Evolutionary conservation across 2,797 vertebrate genomes (phyloP), one percentile per base, ranked within the genome.

Genomic region (Gambusia yucatana): DNA sequence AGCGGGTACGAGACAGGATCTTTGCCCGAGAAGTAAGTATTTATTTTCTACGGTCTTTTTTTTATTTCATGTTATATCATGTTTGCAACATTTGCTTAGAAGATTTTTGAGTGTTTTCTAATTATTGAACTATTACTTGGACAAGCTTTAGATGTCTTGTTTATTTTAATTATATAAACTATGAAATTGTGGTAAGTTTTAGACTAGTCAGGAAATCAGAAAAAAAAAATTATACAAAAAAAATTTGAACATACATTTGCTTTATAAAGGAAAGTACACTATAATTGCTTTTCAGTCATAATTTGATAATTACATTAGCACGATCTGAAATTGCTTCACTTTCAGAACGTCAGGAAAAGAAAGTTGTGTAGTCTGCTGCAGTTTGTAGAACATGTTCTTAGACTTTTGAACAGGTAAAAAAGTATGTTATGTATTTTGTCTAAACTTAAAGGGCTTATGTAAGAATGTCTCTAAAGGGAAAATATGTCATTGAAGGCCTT

Each of bases 11-110:
- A 95, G 98, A 99, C 96, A 96, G 98, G 92, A 99, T 99, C 90
- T 99, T 99, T 96, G 98, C 98, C 88, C 97, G 98, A 89, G 98
- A 99, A 97, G 98, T 99, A 95, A 98, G 97, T 95, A 80, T 93
- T 89, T 73, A 77, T 52, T 52, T 52, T 25, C 50, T 52, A 25
- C 3, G 7, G 22, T 10, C n/a, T 11, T 10, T 69, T n/a, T 30
- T 44, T 43, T 33, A 33, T 33, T 33, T 33, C 0, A 52, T 9
- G 48, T 52, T 52, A 52, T 14, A 28, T 7, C 22, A 6, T 71
- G n/a, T 67, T 67, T 71, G 41, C 25, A 46, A 46, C 4, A 70
- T 70, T 43, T 44, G 41, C 67, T 70, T n/a, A 16, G 11, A 28
- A 71, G 6, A 25, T 43, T 13, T 43, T 25, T 65, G 63, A 10